Evolutionary conservation across 2,888 invertebrate genomes (phyloP).

Genomic region (Piscicola geometra): DNA sequence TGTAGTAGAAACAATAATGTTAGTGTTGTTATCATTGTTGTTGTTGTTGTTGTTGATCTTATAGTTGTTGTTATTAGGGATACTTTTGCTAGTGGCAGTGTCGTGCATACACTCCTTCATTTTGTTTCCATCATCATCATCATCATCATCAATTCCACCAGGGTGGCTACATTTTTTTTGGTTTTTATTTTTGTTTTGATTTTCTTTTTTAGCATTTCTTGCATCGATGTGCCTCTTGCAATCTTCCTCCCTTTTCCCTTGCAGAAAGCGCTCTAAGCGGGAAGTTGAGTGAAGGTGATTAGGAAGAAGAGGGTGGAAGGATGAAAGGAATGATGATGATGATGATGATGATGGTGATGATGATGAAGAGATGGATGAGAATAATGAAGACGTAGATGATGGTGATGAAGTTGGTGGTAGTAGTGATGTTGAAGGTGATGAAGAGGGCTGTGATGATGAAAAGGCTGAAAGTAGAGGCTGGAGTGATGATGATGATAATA

Average conservation of each 20-base stretch:
- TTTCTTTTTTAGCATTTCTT: no score
- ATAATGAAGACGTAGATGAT: not conserved
- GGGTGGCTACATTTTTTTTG: not conserved
- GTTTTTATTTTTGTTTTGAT: not conserved
- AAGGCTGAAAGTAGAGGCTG: not conserved
- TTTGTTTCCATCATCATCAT: not conserved
- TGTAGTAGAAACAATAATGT: not conserved
- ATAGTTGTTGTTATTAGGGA: not conserved
- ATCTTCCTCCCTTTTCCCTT: not conserved
- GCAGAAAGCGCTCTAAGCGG: not conserved
- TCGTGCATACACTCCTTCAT: not conserved
- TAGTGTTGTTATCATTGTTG: not conserved
- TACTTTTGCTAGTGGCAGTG: not conserved
- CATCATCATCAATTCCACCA: slow-evolving; percentile 1
- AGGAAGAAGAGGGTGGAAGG: slow-evolving; percentile 50
- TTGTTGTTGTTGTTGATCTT: not conserved
- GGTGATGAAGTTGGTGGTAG: not conserved
- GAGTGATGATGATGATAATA: not conserved
- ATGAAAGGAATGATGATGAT: not conserved
- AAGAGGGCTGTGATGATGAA: not conserved
- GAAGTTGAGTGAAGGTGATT: slow-evolving; percentile 57
- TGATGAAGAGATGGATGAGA: not conserved
- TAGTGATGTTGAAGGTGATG: not conserved
- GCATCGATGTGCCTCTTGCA: not conserved
- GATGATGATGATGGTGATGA: not conserved